These are phyloP conservation scores for Archaeoteleia sp. DNA, from an alignment of 2,888 invertebrate species.

Conservation along the genomic window DNA sequence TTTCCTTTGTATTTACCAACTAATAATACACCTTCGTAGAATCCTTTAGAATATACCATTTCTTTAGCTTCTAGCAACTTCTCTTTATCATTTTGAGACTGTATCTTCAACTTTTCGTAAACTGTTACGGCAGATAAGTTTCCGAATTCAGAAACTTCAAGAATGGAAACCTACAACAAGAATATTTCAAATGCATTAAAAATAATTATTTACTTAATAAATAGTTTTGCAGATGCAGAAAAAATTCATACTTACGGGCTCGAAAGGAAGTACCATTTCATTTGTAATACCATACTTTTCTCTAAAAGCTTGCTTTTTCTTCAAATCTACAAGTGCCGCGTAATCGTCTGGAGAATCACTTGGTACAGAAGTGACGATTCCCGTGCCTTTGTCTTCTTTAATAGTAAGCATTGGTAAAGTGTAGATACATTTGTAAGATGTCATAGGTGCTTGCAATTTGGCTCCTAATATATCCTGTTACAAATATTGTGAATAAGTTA, in stretches of 20 bases:
- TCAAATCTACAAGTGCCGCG: conserved; percentile 94
- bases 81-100: conserved; percentile 97
- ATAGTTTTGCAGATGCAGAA: background rate
- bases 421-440: conserved; percentile 89
- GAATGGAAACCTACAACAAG: conserved; percentile 87
- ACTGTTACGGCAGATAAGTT: conserved; percentile 88
- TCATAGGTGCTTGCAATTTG: conserved; percentile 88
- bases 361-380: conserved; percentile 97
- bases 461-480: conserved; percentile 86
- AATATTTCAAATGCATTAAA: conserved; percentile 9
- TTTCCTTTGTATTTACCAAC: conserved; percentile 92
- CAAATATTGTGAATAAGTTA: too few relatives aligned
- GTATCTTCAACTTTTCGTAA: conserved; percentile 94
- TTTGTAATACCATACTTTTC: conserved; percentile 94
- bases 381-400: conserved; percentile 98
- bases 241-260: conserved; percentile 77
- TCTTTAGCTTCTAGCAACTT: conserved; percentile 97
- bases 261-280: conserved; percentile 84
- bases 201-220: too few relatives aligned
- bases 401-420: conserved; percentile 98
- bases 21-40: conserved; percentile 93
- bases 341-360: conserved; percentile 99
- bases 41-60: conserved; percentile 95
- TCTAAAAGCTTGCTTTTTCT: conserved; percentile 94
- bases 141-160: conserved; percentile 94